Conservation (phyloP, 2,888 invertebrate species). For the Colostygia pectinataria region DNA sequence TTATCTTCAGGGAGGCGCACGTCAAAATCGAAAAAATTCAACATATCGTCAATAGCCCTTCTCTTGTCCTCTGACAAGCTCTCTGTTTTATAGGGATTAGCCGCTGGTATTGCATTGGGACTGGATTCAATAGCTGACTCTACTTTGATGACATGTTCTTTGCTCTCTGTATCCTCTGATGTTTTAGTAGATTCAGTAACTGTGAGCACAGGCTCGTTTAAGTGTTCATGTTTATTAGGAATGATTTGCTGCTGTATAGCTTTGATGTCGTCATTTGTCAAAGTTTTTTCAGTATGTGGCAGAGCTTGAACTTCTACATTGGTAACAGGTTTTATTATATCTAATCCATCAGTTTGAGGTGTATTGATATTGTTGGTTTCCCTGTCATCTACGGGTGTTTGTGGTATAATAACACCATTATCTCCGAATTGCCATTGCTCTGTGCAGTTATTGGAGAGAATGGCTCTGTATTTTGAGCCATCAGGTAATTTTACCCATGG, state of each 20-base stretch:
- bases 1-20: too few relatives aligned
- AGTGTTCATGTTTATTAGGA: conserved; percentile 38
- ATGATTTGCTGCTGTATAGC: conserved; percentile 71
- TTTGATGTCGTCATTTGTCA: conserved; percentile 61
- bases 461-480: conserved; percentile 83
- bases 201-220: conserved; percentile 6
- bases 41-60: conserved; percentile 70
- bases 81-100: conserved; percentile 21
- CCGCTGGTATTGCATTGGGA: conserved; percentile 28
- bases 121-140: conserved; percentile 38
- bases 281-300: conserved; percentile 48
- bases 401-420: conserved; percentile 54
- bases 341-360: conserved; percentile 31
- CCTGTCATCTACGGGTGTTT: conserved; percentile 24
- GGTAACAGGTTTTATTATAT: conserved; percentile 58
- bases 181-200: conserved; percentile 19
- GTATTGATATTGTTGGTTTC: conserved; percentile 35
- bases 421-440: conserved; percentile 76
- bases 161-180: conserved; percentile 26
- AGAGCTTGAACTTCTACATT: conserved; percentile 54
- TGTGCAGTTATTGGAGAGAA: conserved; percentile 87
- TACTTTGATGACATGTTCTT: conserved; percentile 40
- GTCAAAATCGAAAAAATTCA: conserved; percentile 68
- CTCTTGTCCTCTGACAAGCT: conserved; percentile 61
- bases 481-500: conserved; percentile 84